Percentiles rank a stretch among this genome's conserved stretches.
Evolutionary conservation across 2,797 vertebrate species (phyloP).

Genomic region (Numenius phaeopus): DNA sequence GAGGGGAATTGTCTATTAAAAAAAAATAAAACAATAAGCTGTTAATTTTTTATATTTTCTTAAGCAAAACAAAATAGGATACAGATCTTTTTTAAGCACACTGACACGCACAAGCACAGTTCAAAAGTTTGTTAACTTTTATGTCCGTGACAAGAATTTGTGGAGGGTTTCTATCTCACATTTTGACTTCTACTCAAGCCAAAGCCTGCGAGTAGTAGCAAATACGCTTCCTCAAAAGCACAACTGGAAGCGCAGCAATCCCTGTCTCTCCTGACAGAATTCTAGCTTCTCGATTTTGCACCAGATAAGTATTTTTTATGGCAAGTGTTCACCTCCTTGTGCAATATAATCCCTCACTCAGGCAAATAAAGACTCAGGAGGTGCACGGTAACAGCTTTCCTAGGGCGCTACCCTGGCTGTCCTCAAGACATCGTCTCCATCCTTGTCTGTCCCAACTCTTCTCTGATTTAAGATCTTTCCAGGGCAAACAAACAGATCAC

Average conservation of each 20-base stretch:
- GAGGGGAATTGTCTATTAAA: neutral
- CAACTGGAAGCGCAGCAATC: neutral
- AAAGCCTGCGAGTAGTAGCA: rapidly evolving
- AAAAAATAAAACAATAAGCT: neutral
- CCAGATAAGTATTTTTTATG: neutral
- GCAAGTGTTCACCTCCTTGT: neutral
- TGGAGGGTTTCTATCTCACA: rapidly evolving
- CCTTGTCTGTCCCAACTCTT: neutral
- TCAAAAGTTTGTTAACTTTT: neutral
- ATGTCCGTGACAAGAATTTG: neutral
- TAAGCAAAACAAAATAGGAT: neutral
- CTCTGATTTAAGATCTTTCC: neutral
- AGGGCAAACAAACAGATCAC: neutral
- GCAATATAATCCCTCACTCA: neutral
- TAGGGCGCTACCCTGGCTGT: neutral
- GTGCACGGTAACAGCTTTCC: neutral
- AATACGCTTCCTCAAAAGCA: neutral
- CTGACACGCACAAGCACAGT: neutral
- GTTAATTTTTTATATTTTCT: neutral
- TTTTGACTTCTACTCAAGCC: neutral
- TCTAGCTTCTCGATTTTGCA: neutral
- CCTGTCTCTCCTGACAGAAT: neutral
- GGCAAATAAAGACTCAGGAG: neutral
- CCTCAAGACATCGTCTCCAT: neutral
- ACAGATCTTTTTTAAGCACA: neutral